Base-by-base conservation (phyloP, 2,797 vertebrate genomes). In the Carapus acus region DNA sequence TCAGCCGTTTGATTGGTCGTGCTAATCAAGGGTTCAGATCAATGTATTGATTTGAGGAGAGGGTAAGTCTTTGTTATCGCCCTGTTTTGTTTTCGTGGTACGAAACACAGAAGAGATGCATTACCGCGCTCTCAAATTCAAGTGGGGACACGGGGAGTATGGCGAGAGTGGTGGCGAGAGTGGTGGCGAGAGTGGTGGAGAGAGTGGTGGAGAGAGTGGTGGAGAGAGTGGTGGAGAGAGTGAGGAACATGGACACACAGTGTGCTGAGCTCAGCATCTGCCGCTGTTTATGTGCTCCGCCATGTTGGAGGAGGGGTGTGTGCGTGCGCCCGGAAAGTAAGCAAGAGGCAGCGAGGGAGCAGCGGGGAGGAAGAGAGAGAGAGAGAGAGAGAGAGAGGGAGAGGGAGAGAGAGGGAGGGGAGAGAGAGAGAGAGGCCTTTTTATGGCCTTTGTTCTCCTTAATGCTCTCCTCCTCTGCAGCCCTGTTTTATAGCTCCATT, bases 391-490 rank as follows among this genome's bases (percentile, higher is more conserved):
- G n/a, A n/a, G n/a, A n/a, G n/a, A n/a, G n/a, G n/a, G n/a, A n/a
- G n/a, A n/a, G n/a, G n/a, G n/a, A n/a, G n/a, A n/a, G n/a, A n/a
- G n/a, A n/a, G n/a, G n/a, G n/a, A n/a, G n/a, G n/a, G n/a, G n/a
- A n/a, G 44, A 38, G 44, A 34, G 54, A 33, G 42, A 16, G 60
- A n/a, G 42, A 15, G 57, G 34, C 8, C 14, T 36, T 41, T 58
- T 58, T 14, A 55, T 41, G 23, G 54, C 51, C 55, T 19, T 44
- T 20, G 34, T 57, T 53, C 51, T 46, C 43, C 7, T 17, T 7
- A 6, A 21, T 44, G 50, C 31, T 19, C 40, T 51, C 43, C 43
- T n/a, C 60, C 52, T 58, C 69, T 52, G 46, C 49, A 45, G 61
- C 33, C 6, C 22, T 38, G 37, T 38, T 36, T 36, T 36, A 36